phyloP scores from a whole-genome alignment of 2,113 vertebrate genomes.

The Plotosus lineatus region DNA sequence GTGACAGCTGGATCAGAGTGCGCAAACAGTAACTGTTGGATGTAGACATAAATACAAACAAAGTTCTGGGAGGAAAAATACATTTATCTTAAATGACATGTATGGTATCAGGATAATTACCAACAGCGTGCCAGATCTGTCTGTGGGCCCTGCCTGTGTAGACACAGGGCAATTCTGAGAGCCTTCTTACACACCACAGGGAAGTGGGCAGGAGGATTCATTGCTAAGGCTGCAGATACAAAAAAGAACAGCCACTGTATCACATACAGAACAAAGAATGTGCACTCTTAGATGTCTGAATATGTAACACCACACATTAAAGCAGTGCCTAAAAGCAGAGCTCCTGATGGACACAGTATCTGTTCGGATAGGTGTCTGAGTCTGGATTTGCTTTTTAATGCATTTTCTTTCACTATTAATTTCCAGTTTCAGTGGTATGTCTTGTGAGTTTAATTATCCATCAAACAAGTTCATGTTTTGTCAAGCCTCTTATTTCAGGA shows the following conservation, averaged over 20 bases:
- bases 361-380: no score
- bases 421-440: no score
- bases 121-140: slow-evolving; percentile 78
- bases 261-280: neutral
- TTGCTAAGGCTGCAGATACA: slow-evolving; percentile 76
- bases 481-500: no score
- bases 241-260: neutral
- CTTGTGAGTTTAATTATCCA: no score
- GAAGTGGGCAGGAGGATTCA: slow-evolving; percentile 85
- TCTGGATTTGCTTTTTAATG: no score
- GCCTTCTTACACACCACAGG: slow-evolving; percentile 83
- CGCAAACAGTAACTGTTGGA: slow-evolving; percentile 80
- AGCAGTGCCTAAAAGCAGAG: no score
- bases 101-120: slow-evolving; percentile 56
- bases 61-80: neutral
- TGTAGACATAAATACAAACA: slow-evolving; percentile 34
- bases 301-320: no score
- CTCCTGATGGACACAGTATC: no score
- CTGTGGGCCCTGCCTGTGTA: slow-evolving; percentile 75
- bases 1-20: slow-evolving; percentile 82
- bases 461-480: no score
- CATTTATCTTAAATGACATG: neutral
- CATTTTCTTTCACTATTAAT: no score
- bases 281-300: neutral
- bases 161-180: slow-evolving; percentile 77